These are phyloP conservation scores for Diarsia brunnea DNA, from an alignment of 2,888 invertebrate genomes.

Conservation along the genomic window DNA sequence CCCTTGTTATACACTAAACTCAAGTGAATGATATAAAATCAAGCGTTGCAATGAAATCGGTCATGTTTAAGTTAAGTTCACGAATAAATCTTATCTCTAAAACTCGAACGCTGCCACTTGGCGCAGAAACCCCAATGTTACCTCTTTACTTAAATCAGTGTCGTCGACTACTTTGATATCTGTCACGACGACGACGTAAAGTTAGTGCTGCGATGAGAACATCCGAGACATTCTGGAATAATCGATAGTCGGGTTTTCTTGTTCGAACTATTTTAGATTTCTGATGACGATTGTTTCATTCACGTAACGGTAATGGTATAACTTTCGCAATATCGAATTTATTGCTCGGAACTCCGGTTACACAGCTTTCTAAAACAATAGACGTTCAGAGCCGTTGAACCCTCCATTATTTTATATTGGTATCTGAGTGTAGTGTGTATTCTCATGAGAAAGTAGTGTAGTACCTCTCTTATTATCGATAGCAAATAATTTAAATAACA, in stretches of 20 bases:
- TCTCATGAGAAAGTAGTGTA: not conserved
- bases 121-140: constrained; percentile 57
- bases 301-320: not conserved
- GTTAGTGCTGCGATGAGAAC: constrained; percentile 19
- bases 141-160: constrained; percentile 57
- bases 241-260: not conserved
- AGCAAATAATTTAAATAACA: not conserved
- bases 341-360: not conserved
- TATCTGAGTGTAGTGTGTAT: not conserved
- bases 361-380: not conserved
- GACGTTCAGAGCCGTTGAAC: not conserved
- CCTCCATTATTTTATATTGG: no score
- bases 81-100: constrained; percentile 61
- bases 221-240: constrained; percentile 1
- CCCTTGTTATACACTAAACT: constrained; percentile 14
- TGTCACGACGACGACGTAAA: constrained; percentile 26
- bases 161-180: constrained; percentile 45
- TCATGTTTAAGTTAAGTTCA: constrained; percentile 29
- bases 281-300: not conserved
- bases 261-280: not conserved
- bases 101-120: constrained; percentile 60
- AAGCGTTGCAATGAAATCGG: constrained; percentile 47
- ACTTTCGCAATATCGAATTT: constrained; percentile 11
- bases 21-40: constrained; percentile 54
- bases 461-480: not conserved